Conservation (phyloP, 2,113 vertebrate genomes). For the Rhadina sibilatrix region DNA sequence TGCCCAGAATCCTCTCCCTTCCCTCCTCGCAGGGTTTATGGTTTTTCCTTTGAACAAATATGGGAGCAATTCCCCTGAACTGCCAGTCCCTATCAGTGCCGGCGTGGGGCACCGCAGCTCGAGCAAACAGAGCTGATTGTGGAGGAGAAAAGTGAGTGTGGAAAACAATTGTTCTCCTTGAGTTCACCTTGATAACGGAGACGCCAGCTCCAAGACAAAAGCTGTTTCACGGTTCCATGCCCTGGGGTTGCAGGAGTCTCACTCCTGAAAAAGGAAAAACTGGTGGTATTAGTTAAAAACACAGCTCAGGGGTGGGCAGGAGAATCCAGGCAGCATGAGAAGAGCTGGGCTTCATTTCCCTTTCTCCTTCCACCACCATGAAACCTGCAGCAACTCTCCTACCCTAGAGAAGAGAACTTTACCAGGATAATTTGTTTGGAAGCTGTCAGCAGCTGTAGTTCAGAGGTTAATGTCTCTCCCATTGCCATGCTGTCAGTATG, state of each 20-base stretch:
- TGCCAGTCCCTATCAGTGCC: neutral
- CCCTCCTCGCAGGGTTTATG: neutral
- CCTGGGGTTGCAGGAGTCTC: neutral
- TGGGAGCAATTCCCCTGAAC: neutral
- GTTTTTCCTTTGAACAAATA: conserved; percentile 18
- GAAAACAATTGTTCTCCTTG: conserved; percentile 6
- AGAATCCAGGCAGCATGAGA: neutral
- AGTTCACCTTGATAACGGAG: conserved; percentile 33
- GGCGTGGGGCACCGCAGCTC: neutral
- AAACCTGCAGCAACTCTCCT: neutral
- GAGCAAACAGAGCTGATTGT: conserved; percentile 42
- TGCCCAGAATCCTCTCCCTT: neutral
- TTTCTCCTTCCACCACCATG: neutral
- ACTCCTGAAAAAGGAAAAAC: neutral
- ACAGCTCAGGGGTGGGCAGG: neutral
- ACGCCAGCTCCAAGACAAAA: conserved; percentile 30
- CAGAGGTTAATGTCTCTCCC: neutral
- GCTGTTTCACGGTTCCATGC: neutral
- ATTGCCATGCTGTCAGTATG: neutral
- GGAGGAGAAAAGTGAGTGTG: conserved; percentile 5
- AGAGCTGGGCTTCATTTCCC: neutral
- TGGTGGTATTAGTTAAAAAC: neutral
- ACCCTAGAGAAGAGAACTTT: neutral
- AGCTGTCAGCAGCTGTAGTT: neutral
- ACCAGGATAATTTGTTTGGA: neutral